Percentiles rank a stretch among this genome's conserved stretches.
These are phyloP conservation scores for Botia kubotai DNA, from an alignment of 2,797 vertebrate genomes.

Conservation along the genomic window DNA sequence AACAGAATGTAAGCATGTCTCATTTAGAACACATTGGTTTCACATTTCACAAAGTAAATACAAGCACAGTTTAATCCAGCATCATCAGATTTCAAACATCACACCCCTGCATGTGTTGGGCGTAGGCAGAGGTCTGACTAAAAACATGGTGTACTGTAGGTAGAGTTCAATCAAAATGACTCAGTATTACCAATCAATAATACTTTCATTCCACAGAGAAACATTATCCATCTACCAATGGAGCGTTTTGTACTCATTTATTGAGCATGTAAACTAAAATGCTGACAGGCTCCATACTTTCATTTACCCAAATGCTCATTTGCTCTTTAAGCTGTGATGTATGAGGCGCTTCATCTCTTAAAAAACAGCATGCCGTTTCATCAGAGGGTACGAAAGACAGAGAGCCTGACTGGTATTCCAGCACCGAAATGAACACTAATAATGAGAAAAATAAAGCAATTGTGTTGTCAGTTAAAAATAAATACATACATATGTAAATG, in stretches of 20 bases:
- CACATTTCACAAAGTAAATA: slow-evolving; percentile 35
- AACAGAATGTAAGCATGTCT: slow-evolving; percentile 20
- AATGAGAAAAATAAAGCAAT: background rate
- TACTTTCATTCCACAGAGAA: background rate
- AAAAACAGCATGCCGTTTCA: background rate
- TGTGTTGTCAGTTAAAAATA: background rate
- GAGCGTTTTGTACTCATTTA: background rate
- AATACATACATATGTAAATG: too few species aligned
- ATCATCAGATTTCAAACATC: slow-evolving; percentile 18
- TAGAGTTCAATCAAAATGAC: background rate
- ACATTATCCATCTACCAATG: background rate
- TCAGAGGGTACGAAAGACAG: background rate
- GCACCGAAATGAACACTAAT: background rate
- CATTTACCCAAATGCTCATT: slow-evolving; percentile 27
- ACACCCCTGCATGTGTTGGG: background rate
- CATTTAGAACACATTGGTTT: background rate
- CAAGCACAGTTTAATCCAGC: background rate
- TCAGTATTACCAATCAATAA: background rate
- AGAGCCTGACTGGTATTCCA: background rate
- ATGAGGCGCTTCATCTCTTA: background rate
- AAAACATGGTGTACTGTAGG: background rate
- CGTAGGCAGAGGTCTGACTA: background rate
- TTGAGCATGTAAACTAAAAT: background rate
- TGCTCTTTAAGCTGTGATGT: slow-evolving; percentile 24
- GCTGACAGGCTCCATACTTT: background rate